Evolutionary conservation across 2,888 invertebrate species (phyloP).

Genomic region (Slavum lentiscoides): DNA sequence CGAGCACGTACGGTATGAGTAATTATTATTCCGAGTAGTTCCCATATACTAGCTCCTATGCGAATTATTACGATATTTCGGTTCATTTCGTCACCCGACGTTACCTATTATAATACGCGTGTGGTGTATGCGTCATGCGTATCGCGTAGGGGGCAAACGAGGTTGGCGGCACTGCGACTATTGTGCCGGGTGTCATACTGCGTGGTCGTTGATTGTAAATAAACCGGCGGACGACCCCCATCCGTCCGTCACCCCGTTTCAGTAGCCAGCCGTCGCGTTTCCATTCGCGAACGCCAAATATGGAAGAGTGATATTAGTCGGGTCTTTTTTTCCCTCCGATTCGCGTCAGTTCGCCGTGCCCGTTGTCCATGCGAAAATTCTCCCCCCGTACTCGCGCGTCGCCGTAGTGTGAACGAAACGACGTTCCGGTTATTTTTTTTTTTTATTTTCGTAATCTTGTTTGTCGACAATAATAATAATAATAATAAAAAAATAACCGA

Average conservation of each 20-base stretch:
- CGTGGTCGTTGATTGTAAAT: slow-evolving; percentile 34
- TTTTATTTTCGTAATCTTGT: background rate
- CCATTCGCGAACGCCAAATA: slow-evolving; percentile 50
- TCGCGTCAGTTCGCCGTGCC: slow-evolving; percentile 33
- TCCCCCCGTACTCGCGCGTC: background rate
- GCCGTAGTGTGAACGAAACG: background rate
- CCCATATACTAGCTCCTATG: too few species aligned
- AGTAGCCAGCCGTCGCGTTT: slow-evolving; percentile 44
- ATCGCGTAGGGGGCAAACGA: background rate
- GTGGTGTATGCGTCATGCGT: too few species aligned
- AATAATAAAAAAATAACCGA: background rate
- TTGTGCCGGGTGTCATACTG: slow-evolving; percentile 12
- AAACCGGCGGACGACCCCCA: slow-evolving; percentile 46
- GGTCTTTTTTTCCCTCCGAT: slow-evolving; percentile 45
- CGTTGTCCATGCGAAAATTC: slow-evolving; percentile 23
- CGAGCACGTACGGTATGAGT: too few species aligned
- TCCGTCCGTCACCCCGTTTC: slow-evolving; percentile 24
- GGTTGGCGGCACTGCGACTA: slow-evolving; percentile 29
- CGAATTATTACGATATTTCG: too few species aligned
- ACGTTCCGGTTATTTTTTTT: slow-evolving; percentile 27
- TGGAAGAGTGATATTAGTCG: slow-evolving; percentile 45
- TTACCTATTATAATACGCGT: too few species aligned
- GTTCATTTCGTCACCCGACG: too few species aligned
- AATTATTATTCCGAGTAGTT: too few species aligned
- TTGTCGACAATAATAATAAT: background rate